These are phyloP conservation scores for Calycopis cecrops DNA, from an alignment of 1,140 invertebrate genomes.

Conservation along the genomic window DNA sequence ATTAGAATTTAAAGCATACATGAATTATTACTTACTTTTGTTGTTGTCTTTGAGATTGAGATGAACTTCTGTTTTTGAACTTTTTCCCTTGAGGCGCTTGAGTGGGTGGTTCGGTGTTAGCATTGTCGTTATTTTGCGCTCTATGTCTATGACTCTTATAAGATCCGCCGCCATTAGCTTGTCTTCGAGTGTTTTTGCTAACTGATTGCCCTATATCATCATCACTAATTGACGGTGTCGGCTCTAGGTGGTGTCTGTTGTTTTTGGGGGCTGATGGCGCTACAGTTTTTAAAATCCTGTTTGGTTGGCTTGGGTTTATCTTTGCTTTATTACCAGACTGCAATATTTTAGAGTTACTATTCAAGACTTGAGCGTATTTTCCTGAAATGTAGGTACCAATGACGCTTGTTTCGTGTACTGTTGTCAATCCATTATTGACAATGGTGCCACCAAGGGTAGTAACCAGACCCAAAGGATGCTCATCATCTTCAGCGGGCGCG, in stretches of 20 bases:
- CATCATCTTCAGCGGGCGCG: slow-evolving; percentile 67
- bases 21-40: slow-evolving; percentile 49
- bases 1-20: too few relatives aligned
- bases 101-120: slow-evolving; percentile 37
- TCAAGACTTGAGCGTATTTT: slow-evolving; percentile 89
- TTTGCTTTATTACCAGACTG: slow-evolving; percentile 70
- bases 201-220: slow-evolving; percentile 69
- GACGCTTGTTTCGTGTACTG: slow-evolving; percentile 90
- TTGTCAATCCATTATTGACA: slow-evolving; percentile 87
- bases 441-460: slow-evolving; percentile 88
- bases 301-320: slow-evolving; percentile 79
- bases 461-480: slow-evolving; percentile 85
- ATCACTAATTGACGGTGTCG: slow-evolving; percentile 77
- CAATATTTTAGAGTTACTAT: slow-evolving; percentile 81
- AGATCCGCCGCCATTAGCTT: slow-evolving; percentile 53
- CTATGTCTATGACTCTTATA: slow-evolving; percentile 67
- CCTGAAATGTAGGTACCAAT: slow-evolving; percentile 91
- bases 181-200: slow-evolving; percentile 74
- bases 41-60: slow-evolving; percentile 38
- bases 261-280: slow-evolving; percentile 77
- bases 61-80: slow-evolving; percentile 62
- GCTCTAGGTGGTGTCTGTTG: slow-evolving; percentile 76
- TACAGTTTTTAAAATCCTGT: slow-evolving; percentile 84
- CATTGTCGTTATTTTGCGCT: slow-evolving; percentile 53
- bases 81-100: slow-evolving; percentile 54